A percentile compares a stretch with the other conserved stretches of the same genome.
These are phyloP conservation scores for Artibeus jamaicensis DNA, from an alignment of 2,797 vertebrate species.

Conservation along the genomic window DNA sequence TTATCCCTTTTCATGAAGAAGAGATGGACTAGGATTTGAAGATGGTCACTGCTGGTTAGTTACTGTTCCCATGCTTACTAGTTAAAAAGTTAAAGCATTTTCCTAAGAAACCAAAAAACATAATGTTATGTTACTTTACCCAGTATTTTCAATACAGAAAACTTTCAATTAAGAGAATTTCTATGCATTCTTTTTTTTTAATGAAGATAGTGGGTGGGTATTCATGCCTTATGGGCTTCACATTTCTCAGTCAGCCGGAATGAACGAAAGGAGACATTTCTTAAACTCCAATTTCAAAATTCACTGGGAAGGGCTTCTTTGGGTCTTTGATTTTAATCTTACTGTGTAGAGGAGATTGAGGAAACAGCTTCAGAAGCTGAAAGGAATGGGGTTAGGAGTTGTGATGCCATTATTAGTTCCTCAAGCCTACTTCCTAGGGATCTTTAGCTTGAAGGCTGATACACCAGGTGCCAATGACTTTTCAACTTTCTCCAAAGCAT, in stretches of 20 bases:
- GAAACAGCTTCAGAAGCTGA: background rate
- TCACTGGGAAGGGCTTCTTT: background rate
- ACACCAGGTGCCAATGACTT: background rate
- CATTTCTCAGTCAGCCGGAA: background rate
- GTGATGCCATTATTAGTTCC: background rate
- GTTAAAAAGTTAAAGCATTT: background rate
- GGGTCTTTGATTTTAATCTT: background rate
- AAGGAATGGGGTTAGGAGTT: background rate
- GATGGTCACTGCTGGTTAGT: background rate
- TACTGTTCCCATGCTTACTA: background rate
- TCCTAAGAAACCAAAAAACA: background rate
- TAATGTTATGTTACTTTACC: background rate
- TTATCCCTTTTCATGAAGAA: background rate
- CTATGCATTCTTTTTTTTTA: background rate
- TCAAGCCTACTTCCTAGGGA: background rate
- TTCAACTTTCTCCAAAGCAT: background rate
- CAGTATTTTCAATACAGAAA: background rate
- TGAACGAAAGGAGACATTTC: background rate
- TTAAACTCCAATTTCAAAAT: background rate
- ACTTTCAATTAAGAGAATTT: background rate
- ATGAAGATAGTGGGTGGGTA: background rate
- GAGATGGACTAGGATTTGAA: background rate
- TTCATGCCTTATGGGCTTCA: background rate
- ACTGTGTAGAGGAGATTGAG: rapidly evolving
- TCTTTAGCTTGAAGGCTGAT: background rate